Conservation (phyloP, 2,888 invertebrate species). For the Rhopalosiphum nymphaeae region DNA sequence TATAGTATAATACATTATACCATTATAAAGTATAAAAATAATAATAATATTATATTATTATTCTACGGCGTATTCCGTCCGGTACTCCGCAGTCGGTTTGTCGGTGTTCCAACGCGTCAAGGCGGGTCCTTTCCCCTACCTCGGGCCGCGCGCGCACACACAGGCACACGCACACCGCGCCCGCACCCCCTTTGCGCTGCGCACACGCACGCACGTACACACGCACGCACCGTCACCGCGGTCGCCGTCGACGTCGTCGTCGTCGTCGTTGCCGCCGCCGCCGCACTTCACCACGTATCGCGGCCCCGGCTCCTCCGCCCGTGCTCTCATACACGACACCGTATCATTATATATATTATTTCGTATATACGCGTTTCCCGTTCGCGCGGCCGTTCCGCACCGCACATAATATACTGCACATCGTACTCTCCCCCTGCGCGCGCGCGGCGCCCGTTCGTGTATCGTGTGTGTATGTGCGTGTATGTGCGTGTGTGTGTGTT, state of each 20-base stretch:
- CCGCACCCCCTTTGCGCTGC: constrained; percentile 3
- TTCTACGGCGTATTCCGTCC: not conserved
- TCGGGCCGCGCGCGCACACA: constrained; percentile 3
- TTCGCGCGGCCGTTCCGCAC: constrained; percentile 46
- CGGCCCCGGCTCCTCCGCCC: constrained; percentile 25
- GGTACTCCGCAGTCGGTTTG: constrained; percentile 2
- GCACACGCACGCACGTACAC: constrained; percentile 10
- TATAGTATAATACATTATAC: not conserved
- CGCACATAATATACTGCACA: constrained; percentile 15
- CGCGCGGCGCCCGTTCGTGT: not conserved
- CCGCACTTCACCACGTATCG: constrained; percentile 54
- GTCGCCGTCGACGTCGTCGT: not conserved
- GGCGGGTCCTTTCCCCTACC: constrained; percentile 63
- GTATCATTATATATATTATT: constrained; percentile 23
- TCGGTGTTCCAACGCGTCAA: constrained; percentile 65
- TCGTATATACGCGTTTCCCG: constrained; percentile 59
- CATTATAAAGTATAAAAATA: not conserved
- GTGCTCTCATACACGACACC: constrained; percentile 8
- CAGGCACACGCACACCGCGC: constrained; percentile 30
- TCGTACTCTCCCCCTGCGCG: constrained; percentile 33
- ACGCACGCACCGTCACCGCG: not conserved
- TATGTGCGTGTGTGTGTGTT: not conserved
- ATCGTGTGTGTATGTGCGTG: not conserved
- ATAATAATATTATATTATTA: not conserved
- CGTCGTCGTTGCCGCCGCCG: not conserved